phyloP scores from a whole-genome alignment of 1,140 invertebrate genomes.

The Aleiodes sp. region DNA sequence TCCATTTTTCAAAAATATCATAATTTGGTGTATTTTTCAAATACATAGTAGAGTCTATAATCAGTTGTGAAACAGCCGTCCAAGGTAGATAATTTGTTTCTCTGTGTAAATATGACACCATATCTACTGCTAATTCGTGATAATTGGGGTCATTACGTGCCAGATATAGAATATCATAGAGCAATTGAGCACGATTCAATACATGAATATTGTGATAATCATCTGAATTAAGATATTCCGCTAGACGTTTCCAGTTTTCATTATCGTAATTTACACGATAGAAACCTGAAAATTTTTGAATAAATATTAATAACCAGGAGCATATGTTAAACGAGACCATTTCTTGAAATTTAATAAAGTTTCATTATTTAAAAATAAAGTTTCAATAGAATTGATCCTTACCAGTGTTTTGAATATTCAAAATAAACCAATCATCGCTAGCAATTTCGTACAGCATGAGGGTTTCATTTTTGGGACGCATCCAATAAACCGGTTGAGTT shows the following conservation, averaged over 20 bases:
- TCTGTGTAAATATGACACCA: no score
- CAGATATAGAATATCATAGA: background rate
- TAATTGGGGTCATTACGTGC: background rate
- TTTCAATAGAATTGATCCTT: slow-evolving; percentile 44
- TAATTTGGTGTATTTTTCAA: slow-evolving; percentile 14
- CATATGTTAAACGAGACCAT: background rate
- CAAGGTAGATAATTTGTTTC: slow-evolving; percentile 25
- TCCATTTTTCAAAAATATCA: slow-evolving; percentile 9
- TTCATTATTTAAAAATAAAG: no score
- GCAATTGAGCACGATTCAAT: slow-evolving; percentile 28
- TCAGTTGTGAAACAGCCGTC: background rate
- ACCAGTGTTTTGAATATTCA: slow-evolving; percentile 49
- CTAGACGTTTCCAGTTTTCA: slow-evolving; percentile 29
- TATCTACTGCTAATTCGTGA: slow-evolving; percentile 6
- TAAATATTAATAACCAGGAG: background rate
- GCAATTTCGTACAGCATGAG: slow-evolving; percentile 30
- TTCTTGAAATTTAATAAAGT: no score
- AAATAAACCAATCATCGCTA: slow-evolving; percentile 52
- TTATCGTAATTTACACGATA: slow-evolving; percentile 32
- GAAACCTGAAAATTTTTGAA: slow-evolving; percentile 16
- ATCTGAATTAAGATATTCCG: no score
- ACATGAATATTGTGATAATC: slow-evolving; percentile 28
- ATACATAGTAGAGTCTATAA: background rate
- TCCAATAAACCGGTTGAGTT: slow-evolving; percentile 59
- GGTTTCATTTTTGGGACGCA: slow-evolving; percentile 39